Evolutionary conservation across 2,888 invertebrate genomes (phyloP).

Genomic region (Strigamia maritima): DNA sequence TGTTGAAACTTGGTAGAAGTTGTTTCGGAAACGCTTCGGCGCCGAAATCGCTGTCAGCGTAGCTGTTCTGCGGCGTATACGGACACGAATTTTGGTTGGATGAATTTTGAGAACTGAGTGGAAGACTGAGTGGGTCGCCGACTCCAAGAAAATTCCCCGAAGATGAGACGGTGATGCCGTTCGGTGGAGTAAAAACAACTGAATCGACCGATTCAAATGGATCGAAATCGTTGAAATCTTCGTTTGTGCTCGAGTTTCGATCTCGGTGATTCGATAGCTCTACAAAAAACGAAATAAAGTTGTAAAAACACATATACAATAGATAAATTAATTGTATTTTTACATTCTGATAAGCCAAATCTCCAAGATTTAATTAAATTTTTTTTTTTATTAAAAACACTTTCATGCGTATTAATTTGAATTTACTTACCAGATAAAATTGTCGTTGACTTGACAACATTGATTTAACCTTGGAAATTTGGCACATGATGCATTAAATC

Average conservation of each 20-base stretch:
- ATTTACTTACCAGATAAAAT: not conserved
- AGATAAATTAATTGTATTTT: not conserved
- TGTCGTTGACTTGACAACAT: not conserved
- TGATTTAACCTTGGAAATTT: not conserved
- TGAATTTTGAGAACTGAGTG: conserved; percentile 48
- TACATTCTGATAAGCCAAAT: not conserved
- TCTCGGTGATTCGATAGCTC: not conserved
- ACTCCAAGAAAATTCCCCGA: conserved; percentile 39
- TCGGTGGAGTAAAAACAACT: conserved; percentile 5
- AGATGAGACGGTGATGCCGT: conserved; percentile 30
- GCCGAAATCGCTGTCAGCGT: conserved; percentile 48
- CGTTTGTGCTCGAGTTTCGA: not conserved
- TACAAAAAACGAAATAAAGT: not conserved
- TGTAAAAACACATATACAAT: not conserved
- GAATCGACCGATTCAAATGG: conserved; percentile 35
- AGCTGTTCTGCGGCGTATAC: conserved; percentile 52
- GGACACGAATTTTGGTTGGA: conserved; percentile 48
- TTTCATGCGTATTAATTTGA: not conserved
- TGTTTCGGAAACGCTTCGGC: conserved; percentile 43
- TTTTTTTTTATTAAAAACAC: not conserved
- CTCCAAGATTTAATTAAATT: not conserved
- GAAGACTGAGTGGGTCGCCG: conserved; percentile 42
- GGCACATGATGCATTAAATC: not conserved
- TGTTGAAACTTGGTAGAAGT: conserved; percentile 53
- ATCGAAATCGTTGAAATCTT: conserved; percentile 37